Base-by-base conservation (phyloP, 2,113 vertebrate species). In the Chascanopsetta lugubris region DNA sequence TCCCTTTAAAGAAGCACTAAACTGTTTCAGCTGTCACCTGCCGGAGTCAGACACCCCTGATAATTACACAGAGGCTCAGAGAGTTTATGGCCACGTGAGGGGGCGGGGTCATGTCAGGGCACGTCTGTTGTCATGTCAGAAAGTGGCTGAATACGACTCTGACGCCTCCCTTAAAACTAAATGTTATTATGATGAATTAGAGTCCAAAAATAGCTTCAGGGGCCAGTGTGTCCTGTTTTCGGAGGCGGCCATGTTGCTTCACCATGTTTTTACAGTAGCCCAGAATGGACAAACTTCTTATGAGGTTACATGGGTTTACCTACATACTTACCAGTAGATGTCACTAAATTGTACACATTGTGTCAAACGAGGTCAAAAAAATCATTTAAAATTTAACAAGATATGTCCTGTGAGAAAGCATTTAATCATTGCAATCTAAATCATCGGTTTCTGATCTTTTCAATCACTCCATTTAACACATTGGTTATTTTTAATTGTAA, bases 401-500 rank as follows among this genome's bases (percentile, higher is more conserved):
- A 25, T 48, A n/a, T 10, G 8, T 21, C 6, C 42, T 21, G 38
- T 22, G 15, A 3, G 32, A n/a, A n/a, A n/a, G n/a, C n/a, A n/a
- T n/a, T n/a, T n/a, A n/a, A n/a, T n/a, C n/a, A n/a, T n/a, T n/a
- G n/a, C n/a, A n/a, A n/a, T 13, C 13, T 17, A 60, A 47, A 24
- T 25, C 2, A 26, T 6, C 13, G 26, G 38, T 42, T 8, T 9
- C 15, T n/a, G 38, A 48, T 38, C 22, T 46, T 46, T 74, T 51
- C 27, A 25, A 38, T 38, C 27, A 54, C 30, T 70, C 26, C 34
- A 60, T 25, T 32, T 45, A 73, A 58, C 10, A 27, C 22, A 43
- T 57, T 75, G 54, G 32, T 64, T 72, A 73, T 84, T 87, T 87
- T 68, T 55, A 80, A 61, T 58, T 69, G 12, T 89, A 89, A 89